These are phyloP conservation scores for Adela reaumurella DNA, from an alignment of 2,888 invertebrate genomes.

Conservation along the genomic window DNA sequence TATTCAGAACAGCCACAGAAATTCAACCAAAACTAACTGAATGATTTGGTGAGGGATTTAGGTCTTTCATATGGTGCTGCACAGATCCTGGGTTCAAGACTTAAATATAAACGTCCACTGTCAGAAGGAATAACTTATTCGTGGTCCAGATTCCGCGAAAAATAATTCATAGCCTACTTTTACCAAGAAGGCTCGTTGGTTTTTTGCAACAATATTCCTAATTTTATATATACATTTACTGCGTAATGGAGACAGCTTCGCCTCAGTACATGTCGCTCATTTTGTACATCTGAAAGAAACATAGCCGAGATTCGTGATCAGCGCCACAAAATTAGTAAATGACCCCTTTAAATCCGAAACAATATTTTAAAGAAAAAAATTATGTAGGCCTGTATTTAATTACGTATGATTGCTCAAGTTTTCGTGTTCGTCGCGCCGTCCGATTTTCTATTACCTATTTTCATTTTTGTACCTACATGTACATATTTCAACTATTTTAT, in stretches of 20 bases:
- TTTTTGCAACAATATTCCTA: background rate
- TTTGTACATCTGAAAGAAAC: conserved; percentile 1
- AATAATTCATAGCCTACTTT: background rate
- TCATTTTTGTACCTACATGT: too few species aligned
- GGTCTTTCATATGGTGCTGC: conserved; percentile 10
- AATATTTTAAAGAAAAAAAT: too few species aligned
- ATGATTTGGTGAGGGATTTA: conserved; percentile 14
- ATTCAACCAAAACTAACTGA: conserved; percentile 8
- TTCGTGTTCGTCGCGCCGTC: too few species aligned
- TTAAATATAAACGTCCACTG: conserved; percentile 10
- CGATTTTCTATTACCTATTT: too few species aligned
- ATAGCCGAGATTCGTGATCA: too few species aligned
- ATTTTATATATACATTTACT: background rate
- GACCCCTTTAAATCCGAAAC: too few species aligned
- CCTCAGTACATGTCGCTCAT: background rate
- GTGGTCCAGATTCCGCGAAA: conserved; percentile 1
- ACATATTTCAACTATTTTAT: too few species aligned
- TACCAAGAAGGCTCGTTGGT: background rate
- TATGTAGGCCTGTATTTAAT: too few species aligned
- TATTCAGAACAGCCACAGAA: conserved; percentile 2
- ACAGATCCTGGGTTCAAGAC: conserved; percentile 11
- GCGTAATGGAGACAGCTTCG: background rate
- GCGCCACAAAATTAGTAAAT: too few species aligned
- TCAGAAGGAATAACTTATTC: conserved; percentile 3
- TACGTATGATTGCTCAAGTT: too few species aligned